A percentile compares a stretch with the other conserved stretches of the same genome.
Conservation (phyloP, 2,888 invertebrate species). For the Lasioglossum oenotherae region DNA sequence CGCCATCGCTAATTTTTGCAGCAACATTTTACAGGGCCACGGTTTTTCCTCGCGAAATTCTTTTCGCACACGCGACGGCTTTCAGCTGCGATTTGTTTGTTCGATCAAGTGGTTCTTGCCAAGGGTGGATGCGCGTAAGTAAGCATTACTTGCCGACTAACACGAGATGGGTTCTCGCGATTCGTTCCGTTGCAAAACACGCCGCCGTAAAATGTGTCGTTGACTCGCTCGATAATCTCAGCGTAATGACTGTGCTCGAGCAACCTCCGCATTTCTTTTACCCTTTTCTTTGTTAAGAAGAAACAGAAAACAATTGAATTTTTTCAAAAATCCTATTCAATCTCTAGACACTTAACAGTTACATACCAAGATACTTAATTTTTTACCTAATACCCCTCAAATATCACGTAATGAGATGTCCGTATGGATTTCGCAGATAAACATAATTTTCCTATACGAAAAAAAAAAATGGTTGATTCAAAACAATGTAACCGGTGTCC, state of each 20-base stretch:
- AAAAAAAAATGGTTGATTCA: background rate
- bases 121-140: conserved; percentile 1
- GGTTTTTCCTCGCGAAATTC: background rate
- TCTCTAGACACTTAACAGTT: too few relatives aligned
- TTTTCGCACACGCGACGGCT: background rate
- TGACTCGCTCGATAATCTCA: conserved; percentile 12
- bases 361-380: too few relatives aligned
- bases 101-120: background rate
- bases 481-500: conserved; percentile 14
- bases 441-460: background rate
- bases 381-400: too few relatives aligned
- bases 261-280: background rate
- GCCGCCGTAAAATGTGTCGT: background rate
- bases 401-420: too few relatives aligned
- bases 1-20: background rate
- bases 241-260: conserved; percentile 13
- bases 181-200: background rate
- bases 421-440: background rate
- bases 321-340: too few relatives aligned
- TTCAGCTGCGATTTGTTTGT: background rate
- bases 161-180: background rate
- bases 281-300: too few relatives aligned
- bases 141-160: background rate
- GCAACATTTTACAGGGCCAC: background rate
- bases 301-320: too few relatives aligned